phyloP scores from a whole-genome alignment of 2,113 vertebrate species.

The Albula goreensis region DNA sequence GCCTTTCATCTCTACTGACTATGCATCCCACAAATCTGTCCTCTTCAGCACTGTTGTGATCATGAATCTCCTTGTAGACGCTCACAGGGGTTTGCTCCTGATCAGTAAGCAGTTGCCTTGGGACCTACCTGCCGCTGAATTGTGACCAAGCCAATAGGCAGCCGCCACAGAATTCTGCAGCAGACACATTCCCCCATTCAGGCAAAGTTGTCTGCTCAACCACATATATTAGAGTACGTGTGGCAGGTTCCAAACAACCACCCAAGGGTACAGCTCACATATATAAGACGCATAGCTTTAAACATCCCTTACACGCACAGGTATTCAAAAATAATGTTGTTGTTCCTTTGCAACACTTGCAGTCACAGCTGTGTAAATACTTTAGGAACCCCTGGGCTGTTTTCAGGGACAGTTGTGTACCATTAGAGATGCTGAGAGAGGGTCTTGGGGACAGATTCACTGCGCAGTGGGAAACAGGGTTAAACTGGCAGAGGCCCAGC shows the following conservation, averaged over 20 bases:
- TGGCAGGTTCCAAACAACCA: constrained; percentile 59
- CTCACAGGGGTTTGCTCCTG: constrained; percentile 69
- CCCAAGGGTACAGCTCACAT: constrained; percentile 56
- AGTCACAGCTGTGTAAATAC: constrained; percentile 18
- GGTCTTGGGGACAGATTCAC: not conserved
- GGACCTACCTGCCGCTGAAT: constrained; percentile 63
- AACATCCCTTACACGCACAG: constrained; percentile 39
- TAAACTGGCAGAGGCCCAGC: not conserved
- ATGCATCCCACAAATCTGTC: constrained; percentile 68
- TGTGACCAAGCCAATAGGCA: constrained; percentile 52
- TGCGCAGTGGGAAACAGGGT: constrained; percentile 1
- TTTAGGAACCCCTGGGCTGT: not conserved
- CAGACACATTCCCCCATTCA: constrained; percentile 67
- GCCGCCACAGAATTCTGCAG: constrained; percentile 51
- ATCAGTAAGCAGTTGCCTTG: constrained; percentile 71
- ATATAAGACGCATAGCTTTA: constrained; percentile 28
- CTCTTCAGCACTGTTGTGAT: constrained; percentile 71
- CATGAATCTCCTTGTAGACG: constrained; percentile 73
- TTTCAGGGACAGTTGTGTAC: not conserved
- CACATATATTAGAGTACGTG: constrained; percentile 53
- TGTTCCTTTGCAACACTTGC: constrained; percentile 41
- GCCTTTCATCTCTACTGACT: constrained; percentile 70
- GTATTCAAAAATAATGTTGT: constrained; percentile 50
- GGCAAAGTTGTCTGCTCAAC: constrained; percentile 58
- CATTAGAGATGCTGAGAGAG: not conserved